Evolutionary conservation across 2,797 vertebrate genomes (phyloP).

Genomic region (Sarcophilus harrisii): DNA sequence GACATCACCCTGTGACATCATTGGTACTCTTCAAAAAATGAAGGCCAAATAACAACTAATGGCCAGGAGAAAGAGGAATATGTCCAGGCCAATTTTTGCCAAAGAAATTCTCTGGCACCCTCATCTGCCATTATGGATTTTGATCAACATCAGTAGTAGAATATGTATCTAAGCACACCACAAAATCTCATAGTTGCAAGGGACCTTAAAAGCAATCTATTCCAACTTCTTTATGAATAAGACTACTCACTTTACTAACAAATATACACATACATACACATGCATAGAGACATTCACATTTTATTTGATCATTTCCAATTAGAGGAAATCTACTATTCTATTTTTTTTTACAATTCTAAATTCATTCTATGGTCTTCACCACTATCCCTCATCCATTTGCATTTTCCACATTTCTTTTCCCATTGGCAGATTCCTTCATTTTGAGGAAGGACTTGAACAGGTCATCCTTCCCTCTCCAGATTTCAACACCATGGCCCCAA

Average conservation of each 20-base stretch:
- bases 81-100: background rate
- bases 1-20: background rate
- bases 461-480: no score
- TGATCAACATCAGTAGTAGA: background rate
- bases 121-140: background rate
- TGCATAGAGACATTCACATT: background rate
- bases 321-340: background rate
- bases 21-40: background rate
- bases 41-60: background rate
- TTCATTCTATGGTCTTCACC: background rate
- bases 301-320: background rate
- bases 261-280: no score
- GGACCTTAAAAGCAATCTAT: background rate
- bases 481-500: background rate
- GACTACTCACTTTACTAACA: background rate
- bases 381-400: background rate
- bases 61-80: background rate
- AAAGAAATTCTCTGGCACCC: background rate
- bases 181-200: background rate
- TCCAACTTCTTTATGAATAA: background rate
- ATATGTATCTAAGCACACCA: background rate
- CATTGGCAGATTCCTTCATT: background rate
- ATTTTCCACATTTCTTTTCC: background rate
- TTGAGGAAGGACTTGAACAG: background rate
- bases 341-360: background rate